These are phyloP conservation scores for Campaea margaritaria DNA, from an alignment of 2,888 invertebrate genomes.

Conservation along the genomic window DNA sequence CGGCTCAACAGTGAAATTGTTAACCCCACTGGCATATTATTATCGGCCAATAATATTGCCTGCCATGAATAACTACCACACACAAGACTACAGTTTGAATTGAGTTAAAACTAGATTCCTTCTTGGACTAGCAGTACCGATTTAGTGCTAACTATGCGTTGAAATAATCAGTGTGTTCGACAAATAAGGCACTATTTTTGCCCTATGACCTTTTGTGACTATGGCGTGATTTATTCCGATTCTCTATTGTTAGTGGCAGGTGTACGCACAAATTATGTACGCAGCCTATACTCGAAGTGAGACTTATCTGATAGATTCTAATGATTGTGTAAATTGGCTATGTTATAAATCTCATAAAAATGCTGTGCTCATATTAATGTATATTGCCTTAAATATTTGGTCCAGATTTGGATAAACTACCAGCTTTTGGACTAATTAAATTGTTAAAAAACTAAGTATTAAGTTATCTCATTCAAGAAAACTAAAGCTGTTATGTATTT, in stretches of 20 bases:
- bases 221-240: neutral
- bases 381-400: neutral
- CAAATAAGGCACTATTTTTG: neutral
- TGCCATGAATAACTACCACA: no score
- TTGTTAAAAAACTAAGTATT: constrained; percentile 21
- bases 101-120: no score
- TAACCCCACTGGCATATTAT: no score
- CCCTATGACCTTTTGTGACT: constrained; percentile 4
- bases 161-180: neutral
- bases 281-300: constrained; percentile 6
- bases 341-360: neutral
- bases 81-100: no score
- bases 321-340: constrained; percentile 4
- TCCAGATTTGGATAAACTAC: neutral
- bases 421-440: neutral
- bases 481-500: constrained; percentile 27
- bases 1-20: no score
- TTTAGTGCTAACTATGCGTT: constrained; percentile 5
- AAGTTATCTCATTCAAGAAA: constrained; percentile 24
- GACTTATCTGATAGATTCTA: constrained; percentile 10
- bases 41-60: no score
- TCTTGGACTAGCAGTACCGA: neutral
- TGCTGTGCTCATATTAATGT: constrained; percentile 2
- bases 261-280: constrained; percentile 7
- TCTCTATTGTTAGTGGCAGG: no score